Evolutionary conservation across 2,113 vertebrate genomes (phyloP).

Genomic region (Cololabis saira): DNA sequence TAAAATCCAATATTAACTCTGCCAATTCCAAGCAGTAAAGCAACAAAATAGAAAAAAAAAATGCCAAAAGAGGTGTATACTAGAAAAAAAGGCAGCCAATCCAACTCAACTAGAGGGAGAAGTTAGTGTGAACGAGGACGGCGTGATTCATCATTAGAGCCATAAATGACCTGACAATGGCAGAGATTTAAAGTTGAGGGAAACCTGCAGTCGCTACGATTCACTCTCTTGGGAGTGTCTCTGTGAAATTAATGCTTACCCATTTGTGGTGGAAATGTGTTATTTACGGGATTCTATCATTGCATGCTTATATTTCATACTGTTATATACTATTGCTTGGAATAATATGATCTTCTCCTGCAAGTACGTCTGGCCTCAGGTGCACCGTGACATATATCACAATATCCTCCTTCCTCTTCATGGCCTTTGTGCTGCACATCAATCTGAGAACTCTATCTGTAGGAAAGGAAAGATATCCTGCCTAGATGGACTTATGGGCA

Average conservation of each 20-base stretch:
- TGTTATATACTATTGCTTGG: not conserved
- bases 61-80: too few relatives aligned
- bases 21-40: too few relatives aligned
- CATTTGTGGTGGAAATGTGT: not conserved
- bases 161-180: not conserved
- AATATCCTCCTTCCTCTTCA: not conserved
- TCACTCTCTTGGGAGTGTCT: not conserved
- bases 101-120: not conserved
- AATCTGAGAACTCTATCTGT: slow-evolving; percentile 1
- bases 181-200: not conserved
- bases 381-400: not conserved
- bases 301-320: not conserved
- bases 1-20: too few relatives aligned
- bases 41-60: not conserved
- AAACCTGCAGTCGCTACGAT: not conserved
- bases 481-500: not conserved
- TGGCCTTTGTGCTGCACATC: not conserved
- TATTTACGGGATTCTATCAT: not conserved
- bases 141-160: not conserved
- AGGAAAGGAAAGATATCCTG: not conserved
- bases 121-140: not conserved
- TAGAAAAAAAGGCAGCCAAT: not conserved
- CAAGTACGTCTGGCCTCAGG: not conserved
- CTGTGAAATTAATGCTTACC: not conserved
- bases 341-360: not conserved